phyloP scores from a whole-genome alignment of 2,797 vertebrate species.

The Schizothorax lantsangensis region DNA sequence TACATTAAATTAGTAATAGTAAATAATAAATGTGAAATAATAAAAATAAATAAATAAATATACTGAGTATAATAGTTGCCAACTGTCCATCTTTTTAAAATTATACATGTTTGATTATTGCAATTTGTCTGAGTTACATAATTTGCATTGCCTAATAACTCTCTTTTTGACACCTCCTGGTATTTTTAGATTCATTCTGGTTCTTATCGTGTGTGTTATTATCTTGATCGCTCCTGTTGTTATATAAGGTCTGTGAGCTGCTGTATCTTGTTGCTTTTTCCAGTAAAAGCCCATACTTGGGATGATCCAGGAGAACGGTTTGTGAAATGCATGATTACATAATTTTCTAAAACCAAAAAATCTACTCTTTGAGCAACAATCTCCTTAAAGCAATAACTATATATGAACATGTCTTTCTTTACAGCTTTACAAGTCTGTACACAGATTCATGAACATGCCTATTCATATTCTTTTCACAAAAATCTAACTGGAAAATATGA shows the following conservation, averaged over 20 bases:
- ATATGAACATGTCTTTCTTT: neutral
- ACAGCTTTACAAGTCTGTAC: neutral
- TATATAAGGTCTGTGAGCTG: neutral
- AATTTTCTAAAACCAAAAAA: neutral
- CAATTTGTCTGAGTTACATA: neutral
- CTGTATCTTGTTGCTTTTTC: neutral
- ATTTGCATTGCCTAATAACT: neutral
- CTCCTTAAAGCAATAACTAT: neutral
- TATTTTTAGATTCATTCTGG: neutral
- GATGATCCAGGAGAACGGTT: neutral
- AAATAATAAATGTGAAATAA: neutral
- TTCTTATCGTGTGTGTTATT: neutral
- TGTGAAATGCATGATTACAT: constrained; percentile 15
- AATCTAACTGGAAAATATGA: neutral
- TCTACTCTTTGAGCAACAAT: neutral
- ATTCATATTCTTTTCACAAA: constrained; percentile 7
- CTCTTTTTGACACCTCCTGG: neutral
- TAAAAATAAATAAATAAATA: neutral
- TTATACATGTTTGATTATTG: neutral
- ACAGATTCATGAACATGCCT: neutral
- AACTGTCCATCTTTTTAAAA: neutral
- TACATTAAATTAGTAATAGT: neutral
- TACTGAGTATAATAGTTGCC: neutral
- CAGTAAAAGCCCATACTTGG: constrained; percentile 1
- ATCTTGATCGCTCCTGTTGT: neutral